These are phyloP conservation scores for Electrophaes corylata DNA, from an alignment of 2,888 invertebrate genomes.

Conservation along the genomic window DNA sequence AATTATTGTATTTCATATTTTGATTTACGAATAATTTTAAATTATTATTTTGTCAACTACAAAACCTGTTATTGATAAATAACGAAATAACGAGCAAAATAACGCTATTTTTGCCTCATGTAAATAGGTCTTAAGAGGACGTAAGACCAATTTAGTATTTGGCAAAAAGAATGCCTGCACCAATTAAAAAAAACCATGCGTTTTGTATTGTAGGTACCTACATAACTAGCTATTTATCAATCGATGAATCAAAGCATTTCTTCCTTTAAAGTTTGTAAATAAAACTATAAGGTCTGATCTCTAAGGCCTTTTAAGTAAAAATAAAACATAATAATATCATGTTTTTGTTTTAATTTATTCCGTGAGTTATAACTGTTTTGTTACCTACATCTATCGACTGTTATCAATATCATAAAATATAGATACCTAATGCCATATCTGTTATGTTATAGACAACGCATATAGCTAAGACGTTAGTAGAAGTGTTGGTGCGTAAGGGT, in stretches of 20 bases:
- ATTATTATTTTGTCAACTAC: conserved; percentile 2
- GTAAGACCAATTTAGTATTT: conserved; percentile 60
- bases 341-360: neutral
- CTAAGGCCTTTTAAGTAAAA: neutral
- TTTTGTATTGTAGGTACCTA: neutral
- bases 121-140: conserved; percentile 69
- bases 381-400: too few relatives aligned
- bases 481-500: too few relatives aligned
- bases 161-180: conserved; percentile 31
- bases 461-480: too few relatives aligned
- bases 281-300: neutral
- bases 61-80: neutral
- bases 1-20: neutral
- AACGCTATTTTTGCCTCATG: conserved; percentile 38
- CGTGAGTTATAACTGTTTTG: too few relatives aligned
- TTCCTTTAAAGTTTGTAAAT: neutral
- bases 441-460: too few relatives aligned
- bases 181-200: neutral
- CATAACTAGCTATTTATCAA: neutral
- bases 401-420: too few relatives aligned
- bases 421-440: too few relatives aligned
- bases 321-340: neutral
- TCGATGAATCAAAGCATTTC: neutral
- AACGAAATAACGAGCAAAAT: neutral
- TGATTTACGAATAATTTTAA: neutral